Evolutionary conservation across 2,888 invertebrate species (phyloP), one percentile per base, ranked within the genome.

Genomic region (Tridacna gigas): DNA sequence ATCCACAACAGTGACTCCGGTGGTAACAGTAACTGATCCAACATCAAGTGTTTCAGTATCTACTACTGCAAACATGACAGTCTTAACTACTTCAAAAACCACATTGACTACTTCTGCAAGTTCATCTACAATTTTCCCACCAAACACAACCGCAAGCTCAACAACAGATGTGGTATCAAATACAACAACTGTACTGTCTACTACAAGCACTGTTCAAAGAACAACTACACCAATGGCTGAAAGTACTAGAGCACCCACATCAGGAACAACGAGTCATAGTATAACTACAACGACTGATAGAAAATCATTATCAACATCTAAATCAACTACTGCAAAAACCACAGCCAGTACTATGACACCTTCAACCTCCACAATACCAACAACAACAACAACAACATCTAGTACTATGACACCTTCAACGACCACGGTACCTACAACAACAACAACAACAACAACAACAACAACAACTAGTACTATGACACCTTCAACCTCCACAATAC

Each of bases 11-110:
- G 37, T 37, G 37, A 37, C 37, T 37, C 37, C 37, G 7, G 7
- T 37, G 2, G 37, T 37, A 7, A 37, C 37, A 56, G 56, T 56
- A 9, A 20, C 18, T 20, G 56, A 56, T 20, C 56, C 56, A 56
- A 20, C 56, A 56, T 56, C 56, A 20, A 56, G 56, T 56, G 56
- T 20, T 67, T 26, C 76, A 51, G n/a, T 56, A 15, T 28, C 75
- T 13, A 69, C 79, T 22, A 47, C 66, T 20, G 11, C 80, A 25
- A 61, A 69, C 11, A 66, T 80, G 18, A 22, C 37, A 22, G 22
- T 56, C 20, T 28, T 61, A 61, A 71, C 74, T 25, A 65, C 79
- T 26, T 22, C 80, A 75, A 45, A 65, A 78, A 65, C 61, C 1
- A 63, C 79, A 48, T 37, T 37, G 18, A 76, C 63, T 9, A 63